A percentile compares a stretch with the other conserved stretches of the same genome.
Conservation (phyloP, 2,113 vertebrate species). For the Pygoscelis antarcticus region DNA sequence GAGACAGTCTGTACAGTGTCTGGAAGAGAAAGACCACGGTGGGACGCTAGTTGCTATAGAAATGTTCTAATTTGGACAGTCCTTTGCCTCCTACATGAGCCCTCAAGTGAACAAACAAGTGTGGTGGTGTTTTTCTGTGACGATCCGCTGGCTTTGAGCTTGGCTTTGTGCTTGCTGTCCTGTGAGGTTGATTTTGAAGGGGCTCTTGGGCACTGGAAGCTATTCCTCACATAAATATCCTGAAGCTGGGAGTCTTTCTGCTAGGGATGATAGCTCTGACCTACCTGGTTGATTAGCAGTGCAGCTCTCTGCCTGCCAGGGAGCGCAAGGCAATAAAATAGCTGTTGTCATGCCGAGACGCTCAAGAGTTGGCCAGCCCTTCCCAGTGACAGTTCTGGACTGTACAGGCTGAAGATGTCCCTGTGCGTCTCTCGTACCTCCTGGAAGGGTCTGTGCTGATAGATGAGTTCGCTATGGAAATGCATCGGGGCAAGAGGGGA, state of each 20-base stretch:
- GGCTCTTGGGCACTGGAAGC: not conserved
- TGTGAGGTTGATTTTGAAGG: not conserved
- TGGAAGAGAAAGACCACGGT: not conserved
- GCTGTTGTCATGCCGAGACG: not conserved
- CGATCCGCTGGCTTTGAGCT: not conserved
- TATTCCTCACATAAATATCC: not conserved
- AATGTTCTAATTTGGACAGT: not conserved
- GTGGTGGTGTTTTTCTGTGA: not conserved
- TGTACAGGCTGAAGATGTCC: not conserved
- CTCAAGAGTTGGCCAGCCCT: not conserved
- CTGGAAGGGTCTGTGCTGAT: not conserved
- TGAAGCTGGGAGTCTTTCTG: not conserved
- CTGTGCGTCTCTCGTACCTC: rapidly evolving
- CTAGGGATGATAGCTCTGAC: not conserved
- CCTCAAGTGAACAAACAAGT: not conserved
- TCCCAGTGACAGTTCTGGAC: not conserved
- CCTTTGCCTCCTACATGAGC: not conserved
- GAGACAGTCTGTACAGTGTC: not conserved
- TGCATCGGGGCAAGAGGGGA: no score
- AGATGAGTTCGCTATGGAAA: not conserved
- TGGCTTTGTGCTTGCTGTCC: not conserved
- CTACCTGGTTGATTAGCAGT: not conserved
- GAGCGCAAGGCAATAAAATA: not conserved
- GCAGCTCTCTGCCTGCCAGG: not conserved
- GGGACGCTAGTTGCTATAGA: not conserved